These are phyloP conservation scores for Zaprionus davidi DNA, from an alignment of 1,140 invertebrate species.

Conservation along the genomic window DNA sequence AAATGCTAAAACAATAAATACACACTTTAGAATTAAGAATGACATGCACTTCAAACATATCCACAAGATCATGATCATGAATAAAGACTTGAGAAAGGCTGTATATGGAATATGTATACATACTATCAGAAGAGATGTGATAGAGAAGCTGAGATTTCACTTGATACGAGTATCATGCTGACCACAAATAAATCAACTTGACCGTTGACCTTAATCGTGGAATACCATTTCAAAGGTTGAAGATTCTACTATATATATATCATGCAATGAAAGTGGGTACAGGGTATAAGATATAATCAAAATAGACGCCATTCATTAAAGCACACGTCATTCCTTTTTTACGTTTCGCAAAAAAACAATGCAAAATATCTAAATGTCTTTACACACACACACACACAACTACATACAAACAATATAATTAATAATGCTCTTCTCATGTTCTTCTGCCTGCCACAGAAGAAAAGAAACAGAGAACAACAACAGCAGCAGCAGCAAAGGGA, in stretches of 20 bases:
- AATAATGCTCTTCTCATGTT: slow-evolving; percentile 63
- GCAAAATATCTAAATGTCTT: slow-evolving; percentile 26
- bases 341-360: slow-evolving; percentile 35
- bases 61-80: not conserved
- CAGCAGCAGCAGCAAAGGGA: slow-evolving; percentile 39
- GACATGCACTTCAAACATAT: slow-evolving; percentile 25
- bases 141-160: not conserved
- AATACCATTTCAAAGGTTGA: not conserved
- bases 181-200: too few relatives aligned
- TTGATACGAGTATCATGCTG: too few relatives aligned
- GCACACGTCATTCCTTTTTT: slow-evolving; percentile 65
- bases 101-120: slow-evolving; percentile 3
- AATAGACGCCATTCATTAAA: slow-evolving; percentile 40
- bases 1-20: slow-evolving; percentile 30
- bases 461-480: slow-evolving; percentile 31
- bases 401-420: slow-evolving; percentile 49
- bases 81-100: not conserved
- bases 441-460: slow-evolving; percentile 31
- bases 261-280: not conserved
- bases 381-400: slow-evolving; percentile 14
- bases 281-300: slow-evolving; percentile 18
- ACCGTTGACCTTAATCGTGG: not conserved
- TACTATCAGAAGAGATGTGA: not conserved
- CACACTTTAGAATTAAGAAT: not conserved
- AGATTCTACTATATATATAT: not conserved